These are phyloP conservation scores for Protophormia terraenovae DNA, from an alignment of 2,888 invertebrate species.

Conservation along the genomic window DNA sequence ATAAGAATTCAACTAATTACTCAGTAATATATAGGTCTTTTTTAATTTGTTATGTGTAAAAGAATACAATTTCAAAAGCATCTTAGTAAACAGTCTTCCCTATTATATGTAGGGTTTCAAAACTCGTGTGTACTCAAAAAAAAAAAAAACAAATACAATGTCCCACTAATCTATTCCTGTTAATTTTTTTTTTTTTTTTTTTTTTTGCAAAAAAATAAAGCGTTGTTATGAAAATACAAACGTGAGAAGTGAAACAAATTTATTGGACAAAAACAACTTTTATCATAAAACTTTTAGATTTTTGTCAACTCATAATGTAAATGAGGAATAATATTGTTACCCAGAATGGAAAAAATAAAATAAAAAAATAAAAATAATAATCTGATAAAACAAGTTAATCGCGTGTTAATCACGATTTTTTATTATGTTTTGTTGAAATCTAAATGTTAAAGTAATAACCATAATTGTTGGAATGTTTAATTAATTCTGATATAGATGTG, in stretches of 20 bases:
- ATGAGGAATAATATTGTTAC: neutral
- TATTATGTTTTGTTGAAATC: neutral
- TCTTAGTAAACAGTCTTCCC: neutral
- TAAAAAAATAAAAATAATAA: neutral
- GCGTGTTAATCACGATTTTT: conserved; percentile 55
- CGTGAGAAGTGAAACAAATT: conserved; percentile 26
- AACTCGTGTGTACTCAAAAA: neutral
- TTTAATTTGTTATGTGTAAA: too few species aligned
- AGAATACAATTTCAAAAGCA: neutral
- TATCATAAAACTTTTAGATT: neutral
- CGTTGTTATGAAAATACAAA: neutral
- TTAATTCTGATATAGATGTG: too few species aligned
- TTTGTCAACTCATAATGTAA: conserved; percentile 23
- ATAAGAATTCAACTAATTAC: too few species aligned
- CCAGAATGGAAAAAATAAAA: neutral
- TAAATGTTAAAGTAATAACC: neutral
- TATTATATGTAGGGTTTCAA: neutral
- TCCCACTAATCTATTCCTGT: neutral
- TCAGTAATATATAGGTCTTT: too few species aligned
- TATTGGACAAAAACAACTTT: neutral
- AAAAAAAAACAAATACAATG: neutral
- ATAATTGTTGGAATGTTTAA: neutral
- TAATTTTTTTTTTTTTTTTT: neutral
- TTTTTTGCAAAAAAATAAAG: neutral
- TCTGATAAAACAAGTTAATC: conserved; percentile 15